phyloP scores from a whole-genome alignment of 1,140 invertebrate genomes.

The Geopemphigus sp. region DNA sequence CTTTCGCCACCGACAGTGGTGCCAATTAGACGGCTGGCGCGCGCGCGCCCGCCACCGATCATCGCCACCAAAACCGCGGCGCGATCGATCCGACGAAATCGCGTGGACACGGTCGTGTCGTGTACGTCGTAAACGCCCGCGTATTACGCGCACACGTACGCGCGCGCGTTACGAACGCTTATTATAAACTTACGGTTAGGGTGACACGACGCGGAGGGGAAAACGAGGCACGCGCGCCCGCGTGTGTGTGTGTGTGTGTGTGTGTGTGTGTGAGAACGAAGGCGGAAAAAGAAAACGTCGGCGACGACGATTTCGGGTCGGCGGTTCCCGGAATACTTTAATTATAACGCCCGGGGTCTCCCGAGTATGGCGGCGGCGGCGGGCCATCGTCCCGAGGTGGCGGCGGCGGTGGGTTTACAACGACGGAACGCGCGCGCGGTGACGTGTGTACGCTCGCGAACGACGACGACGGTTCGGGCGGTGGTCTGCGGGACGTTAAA shows the following conservation, averaged over 20 bases:
- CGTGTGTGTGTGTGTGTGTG: background rate
- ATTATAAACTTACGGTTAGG: background rate
- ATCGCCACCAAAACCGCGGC: background rate
- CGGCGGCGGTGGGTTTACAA: background rate
- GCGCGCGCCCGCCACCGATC: background rate
- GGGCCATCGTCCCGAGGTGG: no score
- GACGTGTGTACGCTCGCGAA: background rate
- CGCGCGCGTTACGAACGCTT: slow-evolving; percentile 9
- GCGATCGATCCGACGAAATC: slow-evolving; percentile 13
- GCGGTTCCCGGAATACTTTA: slow-evolving; percentile 48
- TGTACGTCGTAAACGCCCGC: no score
- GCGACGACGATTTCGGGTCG: slow-evolving; percentile 44
- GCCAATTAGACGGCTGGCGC: slow-evolving; percentile 12
- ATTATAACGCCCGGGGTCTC: slow-evolving; percentile 46
- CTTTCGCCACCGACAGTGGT: slow-evolving; percentile 15
- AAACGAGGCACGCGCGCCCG: background rate
- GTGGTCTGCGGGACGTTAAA: slow-evolving; percentile 52
- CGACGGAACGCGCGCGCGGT: background rate
- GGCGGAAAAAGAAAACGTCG: slow-evolving; percentile 4
- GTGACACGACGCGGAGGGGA: background rate
- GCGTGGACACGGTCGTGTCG: no score
- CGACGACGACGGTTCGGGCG: background rate
- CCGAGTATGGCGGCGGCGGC: background rate
- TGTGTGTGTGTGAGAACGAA: background rate
- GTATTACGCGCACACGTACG: background rate